These are phyloP conservation scores for Daphoenositta chrysoptera DNA, from an alignment of 2,113 vertebrate species.

Conservation along the genomic window DNA sequence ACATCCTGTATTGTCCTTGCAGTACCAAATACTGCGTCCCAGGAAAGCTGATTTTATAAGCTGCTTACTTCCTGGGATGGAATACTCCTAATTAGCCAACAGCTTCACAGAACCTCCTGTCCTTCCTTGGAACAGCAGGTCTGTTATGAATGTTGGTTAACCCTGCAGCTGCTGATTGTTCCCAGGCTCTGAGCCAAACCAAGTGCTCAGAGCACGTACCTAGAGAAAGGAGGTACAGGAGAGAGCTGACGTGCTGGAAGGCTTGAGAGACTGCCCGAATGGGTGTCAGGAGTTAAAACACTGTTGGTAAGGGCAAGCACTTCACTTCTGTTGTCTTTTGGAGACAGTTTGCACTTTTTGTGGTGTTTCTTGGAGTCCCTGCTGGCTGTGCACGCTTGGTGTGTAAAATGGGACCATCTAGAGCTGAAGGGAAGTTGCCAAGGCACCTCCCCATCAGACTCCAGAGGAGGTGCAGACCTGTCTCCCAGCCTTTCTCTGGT, in stretches of 20 bases:
- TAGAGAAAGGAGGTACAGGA: not conserved
- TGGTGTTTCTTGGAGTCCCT: not conserved
- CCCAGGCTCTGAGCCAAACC: not conserved
- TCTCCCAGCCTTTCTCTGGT: not conserved
- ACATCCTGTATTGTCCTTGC: not conserved
- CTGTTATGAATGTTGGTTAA: not conserved
- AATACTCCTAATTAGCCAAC: slow-evolving; percentile 36
- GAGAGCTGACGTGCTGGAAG: not conserved
- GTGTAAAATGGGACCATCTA: not conserved
- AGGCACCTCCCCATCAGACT: not conserved
- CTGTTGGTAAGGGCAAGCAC: not conserved
- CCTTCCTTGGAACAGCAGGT: not conserved
- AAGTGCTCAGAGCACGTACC: not conserved
- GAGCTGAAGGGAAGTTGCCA: not conserved
- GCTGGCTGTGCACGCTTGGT: not conserved
- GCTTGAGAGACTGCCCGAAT: not conserved
- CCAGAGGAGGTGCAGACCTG: not conserved
- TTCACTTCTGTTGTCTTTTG: not conserved
- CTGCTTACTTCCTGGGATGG: slow-evolving; percentile 32
- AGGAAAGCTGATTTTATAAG: slow-evolving; percentile 43
- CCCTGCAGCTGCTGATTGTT: not conserved
- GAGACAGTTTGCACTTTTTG: accelerated
- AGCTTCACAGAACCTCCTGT: not conserved
- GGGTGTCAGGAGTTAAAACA: not conserved
- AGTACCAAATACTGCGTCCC: not conserved